Base-by-base conservation (phyloP, 2,888 invertebrate genomes). In the Ametastegia equiseti region DNA sequence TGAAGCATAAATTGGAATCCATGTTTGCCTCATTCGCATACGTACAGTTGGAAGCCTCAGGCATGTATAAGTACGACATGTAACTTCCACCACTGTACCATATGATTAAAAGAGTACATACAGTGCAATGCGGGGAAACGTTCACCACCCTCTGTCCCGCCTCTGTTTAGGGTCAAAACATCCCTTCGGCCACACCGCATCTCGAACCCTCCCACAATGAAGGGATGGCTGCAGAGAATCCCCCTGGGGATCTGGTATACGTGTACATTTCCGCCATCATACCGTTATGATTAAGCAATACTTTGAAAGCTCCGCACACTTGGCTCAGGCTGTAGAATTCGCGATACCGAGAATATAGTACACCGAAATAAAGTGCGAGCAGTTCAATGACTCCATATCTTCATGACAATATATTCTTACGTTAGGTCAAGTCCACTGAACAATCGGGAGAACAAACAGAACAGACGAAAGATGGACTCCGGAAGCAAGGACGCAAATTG, bases 141-240 rank as follows among this genome's bases (percentile, higher is more conserved):
- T 75, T 30, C 54, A 54, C 27, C 50, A n/a, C 75, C 50, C 33
- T 13, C 54, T 19, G 54, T 54, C 4, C 36, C 75, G 19, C 75
- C 54, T 75, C n/a, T 75, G 54, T 30, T 50, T n/a, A 33, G 33
- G 36, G 23, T 36, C 75, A 50, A 75, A 50, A 54, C 54, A 75
- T 54, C 36, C 73, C 69, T 42, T 69, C 47, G 30, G 23, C 47
- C 42, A 71, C 27, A 45, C 71, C 71, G 30, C 71, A 71, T 75
- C 54, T 27, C 36, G 50, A 75, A 54, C 75, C 54, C 54, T 75
- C 75, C 47, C 36, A 54, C 54, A 50, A 19, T 36, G 36, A n/a
- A 75, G 50, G 33, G 54, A 36, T 50, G 50, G 36, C 54, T 75
- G n/a, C n/a, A n/a, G 36, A 36, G 71, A 6, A 33, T 33, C 23